Conservation (phyloP, 2,888 invertebrate species). For the Ecdyonurus torrentis region DNA sequence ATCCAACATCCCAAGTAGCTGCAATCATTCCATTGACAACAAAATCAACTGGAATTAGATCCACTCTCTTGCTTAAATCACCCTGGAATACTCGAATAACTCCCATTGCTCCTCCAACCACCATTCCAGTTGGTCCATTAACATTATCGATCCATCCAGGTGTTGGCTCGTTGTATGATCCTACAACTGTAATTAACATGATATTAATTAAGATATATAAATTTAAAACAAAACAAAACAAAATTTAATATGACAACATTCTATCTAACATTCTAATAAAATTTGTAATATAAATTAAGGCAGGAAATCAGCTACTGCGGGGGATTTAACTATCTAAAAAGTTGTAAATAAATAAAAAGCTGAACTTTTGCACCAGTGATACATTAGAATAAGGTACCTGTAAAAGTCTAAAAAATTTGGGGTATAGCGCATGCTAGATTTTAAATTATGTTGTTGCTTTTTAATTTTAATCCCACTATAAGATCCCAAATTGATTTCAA, state of each 20-base stretch:
- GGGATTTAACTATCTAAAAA: too few species aligned
- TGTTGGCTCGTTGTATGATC: constrained; percentile 58
- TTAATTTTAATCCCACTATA: too few species aligned
- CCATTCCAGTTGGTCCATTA: constrained; percentile 72
- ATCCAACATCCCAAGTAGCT: constrained; percentile 77
- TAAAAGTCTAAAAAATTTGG: too few species aligned
- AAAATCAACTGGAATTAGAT: constrained; percentile 77
- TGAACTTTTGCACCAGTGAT: too few species aligned
- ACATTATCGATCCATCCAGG: constrained; percentile 96
- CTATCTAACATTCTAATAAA: too few species aligned
- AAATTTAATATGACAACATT: too few species aligned
- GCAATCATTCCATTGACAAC: constrained; percentile 88
- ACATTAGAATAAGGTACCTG: too few species aligned
- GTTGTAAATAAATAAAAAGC: too few species aligned
- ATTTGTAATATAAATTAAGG: background rate
- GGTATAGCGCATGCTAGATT: too few species aligned
- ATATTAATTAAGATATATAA: constrained; percentile 1
- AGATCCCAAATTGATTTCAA: background rate
- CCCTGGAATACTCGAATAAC: constrained; percentile 75
- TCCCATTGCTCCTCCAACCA: constrained; percentile 30
- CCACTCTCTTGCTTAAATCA: constrained; percentile 59
- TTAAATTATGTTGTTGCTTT: too few species aligned
- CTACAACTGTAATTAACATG: constrained; percentile 42
- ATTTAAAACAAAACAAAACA: too few species aligned
- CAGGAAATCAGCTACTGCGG: too few species aligned